Evolutionary conservation across 2,888 invertebrate species (phyloP).

Genomic region (Hypomecis punctinalis): DNA sequence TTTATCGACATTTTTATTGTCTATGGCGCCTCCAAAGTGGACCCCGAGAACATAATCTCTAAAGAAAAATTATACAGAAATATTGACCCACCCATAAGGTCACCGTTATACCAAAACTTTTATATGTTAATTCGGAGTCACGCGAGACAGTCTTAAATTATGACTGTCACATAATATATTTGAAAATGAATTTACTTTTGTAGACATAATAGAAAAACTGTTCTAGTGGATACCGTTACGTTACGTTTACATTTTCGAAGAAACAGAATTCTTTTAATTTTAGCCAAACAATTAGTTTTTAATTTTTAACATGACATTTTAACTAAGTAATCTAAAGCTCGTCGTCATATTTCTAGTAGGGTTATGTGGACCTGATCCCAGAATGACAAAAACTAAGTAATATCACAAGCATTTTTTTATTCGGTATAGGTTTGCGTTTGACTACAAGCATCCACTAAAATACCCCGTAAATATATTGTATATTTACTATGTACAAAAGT

Average conservation of each 20-base stretch:
- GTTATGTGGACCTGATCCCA: too few species aligned
- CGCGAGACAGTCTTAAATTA: constrained; percentile 44
- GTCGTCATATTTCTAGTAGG: too few species aligned
- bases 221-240: constrained; percentile 17
- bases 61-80: constrained; percentile 52
- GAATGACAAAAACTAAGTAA: too few species aligned
- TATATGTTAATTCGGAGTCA: constrained; percentile 51
- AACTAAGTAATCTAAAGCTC: too few species aligned
- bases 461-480: too few species aligned
- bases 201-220: constrained; percentile 38
- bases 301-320: too few species aligned
- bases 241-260: constrained; percentile 15
- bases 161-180: constrained; percentile 35
- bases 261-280: neutral
- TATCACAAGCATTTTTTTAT: too few species aligned
- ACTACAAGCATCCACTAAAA: too few species aligned
- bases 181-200: constrained; percentile 19
- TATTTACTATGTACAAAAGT: too few species aligned
- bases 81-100: constrained; percentile 53
- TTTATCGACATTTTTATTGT: constrained; percentile 64
- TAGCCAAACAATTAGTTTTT: too few species aligned
- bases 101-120: constrained; percentile 55
- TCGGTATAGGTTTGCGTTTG: too few species aligned
- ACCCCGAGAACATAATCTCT: constrained; percentile 45
- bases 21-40: constrained; percentile 47